Evolutionary conservation across 2,113 vertebrate genomes (phyloP), one percentile per base, ranked within the genome.

Genomic region (Rissa tridactyla): DNA sequence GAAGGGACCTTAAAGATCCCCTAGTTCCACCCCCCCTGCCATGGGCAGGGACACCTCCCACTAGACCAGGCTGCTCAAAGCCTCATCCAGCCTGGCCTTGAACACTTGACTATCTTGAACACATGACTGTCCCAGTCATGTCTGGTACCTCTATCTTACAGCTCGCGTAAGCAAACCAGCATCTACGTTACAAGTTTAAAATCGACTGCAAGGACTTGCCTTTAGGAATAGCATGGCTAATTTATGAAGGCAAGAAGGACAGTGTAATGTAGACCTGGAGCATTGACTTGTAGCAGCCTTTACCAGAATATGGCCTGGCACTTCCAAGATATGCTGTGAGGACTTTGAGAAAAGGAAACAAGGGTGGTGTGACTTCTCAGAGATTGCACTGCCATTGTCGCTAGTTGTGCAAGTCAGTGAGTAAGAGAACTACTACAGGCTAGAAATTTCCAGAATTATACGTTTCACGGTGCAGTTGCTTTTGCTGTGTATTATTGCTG

Each of bases 341-440:
- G 20, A 84, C 15, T 58, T 32, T n/a, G 15, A 36, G 79, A 96
- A 94, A 81, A 42, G 52, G 66, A 87, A 97, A 72, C 25, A 65
- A 58, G 14, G 1, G 23, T 81, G 64, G 38, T 46, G 85, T 57
- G 87, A 93, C 34, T 82, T 61, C 62, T 85, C 62, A 52, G 18
- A 86, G 36, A 26, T 30, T 88, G 60, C 40, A 42, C 32, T 69
- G 46, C 51, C 9, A 1, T 27, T 82, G 60, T 68, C 44, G 10
- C 22, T 32, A 15, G 25, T 94, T 97, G 40, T 55, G 71, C 89
- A 97, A 96, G 86, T 49, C 76, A 65, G 29, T 32, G 18, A 91
- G 40, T 58, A 73, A 30, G 42, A 85, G 90, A 94, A 73, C 36
- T 70, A 11, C 6, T 21, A 34, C 6, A 29, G 46, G 15, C 57